Evolutionary conservation across 1,140 invertebrate species (phyloP).

Genomic region (Asbolus verrucosus): DNA sequence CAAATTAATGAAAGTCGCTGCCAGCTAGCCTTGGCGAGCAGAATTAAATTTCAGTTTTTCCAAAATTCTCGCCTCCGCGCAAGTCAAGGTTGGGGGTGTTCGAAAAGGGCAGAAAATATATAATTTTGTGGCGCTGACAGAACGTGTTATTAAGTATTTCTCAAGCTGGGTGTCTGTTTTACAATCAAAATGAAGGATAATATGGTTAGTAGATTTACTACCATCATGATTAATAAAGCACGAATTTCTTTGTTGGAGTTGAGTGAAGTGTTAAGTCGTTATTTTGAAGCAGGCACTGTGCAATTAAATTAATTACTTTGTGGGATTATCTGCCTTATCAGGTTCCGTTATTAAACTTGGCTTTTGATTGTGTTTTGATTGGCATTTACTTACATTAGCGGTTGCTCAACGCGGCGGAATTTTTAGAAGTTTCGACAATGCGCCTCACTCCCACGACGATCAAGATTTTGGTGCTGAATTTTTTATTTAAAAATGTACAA

Average conservation of each 20-base stretch:
- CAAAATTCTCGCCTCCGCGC: too few species aligned
- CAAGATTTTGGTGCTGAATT: too few species aligned
- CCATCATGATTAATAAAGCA: slow-evolving; percentile 1
- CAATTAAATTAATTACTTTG: not conserved
- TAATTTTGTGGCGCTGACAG: too few species aligned
- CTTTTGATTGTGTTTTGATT: slow-evolving; percentile 21
- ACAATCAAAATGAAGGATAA: too few species aligned
- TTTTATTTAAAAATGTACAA: too few species aligned
- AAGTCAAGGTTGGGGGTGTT: not conserved
- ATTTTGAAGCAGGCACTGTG: slow-evolving; percentile 20
- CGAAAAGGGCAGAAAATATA: too few species aligned
- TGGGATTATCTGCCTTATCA: not conserved
- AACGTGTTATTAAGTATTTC: too few species aligned
- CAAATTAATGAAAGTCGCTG: slow-evolving; percentile 36
- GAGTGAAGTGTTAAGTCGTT: slow-evolving; percentile 1
- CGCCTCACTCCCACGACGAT: too few species aligned
- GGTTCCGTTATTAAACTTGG: not conserved
- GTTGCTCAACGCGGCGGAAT: not conserved
- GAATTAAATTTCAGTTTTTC: too few species aligned
- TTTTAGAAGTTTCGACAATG: slow-evolving; percentile 4
- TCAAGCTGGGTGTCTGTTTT: too few species aligned
- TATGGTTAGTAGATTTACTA: too few species aligned
- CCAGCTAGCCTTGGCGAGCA: slow-evolving; percentile 3
- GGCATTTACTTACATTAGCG: not conserved
- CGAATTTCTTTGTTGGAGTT: not conserved